Evolutionary conservation across 2,797 vertebrate species (phyloP).

Genomic region (Sarcoramphus papa): DNA sequence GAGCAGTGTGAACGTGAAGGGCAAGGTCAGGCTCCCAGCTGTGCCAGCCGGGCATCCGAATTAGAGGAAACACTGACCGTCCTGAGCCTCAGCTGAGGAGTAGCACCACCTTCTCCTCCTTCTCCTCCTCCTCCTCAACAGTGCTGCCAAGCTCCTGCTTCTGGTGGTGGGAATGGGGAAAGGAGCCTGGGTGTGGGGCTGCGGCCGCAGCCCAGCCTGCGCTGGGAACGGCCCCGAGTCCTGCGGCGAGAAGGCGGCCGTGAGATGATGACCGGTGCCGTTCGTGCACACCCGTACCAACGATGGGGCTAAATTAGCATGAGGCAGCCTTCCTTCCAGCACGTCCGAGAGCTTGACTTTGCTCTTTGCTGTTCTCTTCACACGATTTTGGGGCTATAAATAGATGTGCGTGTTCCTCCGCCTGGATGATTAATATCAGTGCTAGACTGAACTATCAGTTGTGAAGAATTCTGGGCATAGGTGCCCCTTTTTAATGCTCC

Average conservation of each 20-base stretch:
- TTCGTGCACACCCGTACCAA: rapidly evolving
- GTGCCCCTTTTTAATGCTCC: neutral
- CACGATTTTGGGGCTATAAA: constrained; percentile 37
- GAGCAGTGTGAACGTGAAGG: neutral
- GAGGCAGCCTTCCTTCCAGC: neutral
- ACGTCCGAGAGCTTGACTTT: neutral
- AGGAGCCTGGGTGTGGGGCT: neutral
- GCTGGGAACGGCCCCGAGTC: rapidly evolving
- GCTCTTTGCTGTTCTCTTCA: neutral
- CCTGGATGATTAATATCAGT: neutral
- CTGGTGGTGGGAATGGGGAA: neutral
- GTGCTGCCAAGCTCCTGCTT: neutral
- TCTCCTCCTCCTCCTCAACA: neutral
- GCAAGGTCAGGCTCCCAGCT: neutral
- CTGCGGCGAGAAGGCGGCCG: neutral
- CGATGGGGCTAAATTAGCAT: neutral
- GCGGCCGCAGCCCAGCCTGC: neutral
- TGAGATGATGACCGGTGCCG: neutral
- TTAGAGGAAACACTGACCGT: neutral
- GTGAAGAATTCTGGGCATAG: constrained; percentile 3
- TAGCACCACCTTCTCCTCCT: neutral
- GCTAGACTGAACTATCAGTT: neutral
- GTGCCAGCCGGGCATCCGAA: rapidly evolving
- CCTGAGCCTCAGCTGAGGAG: neutral
- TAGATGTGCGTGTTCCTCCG: neutral